Conservation (phyloP, 1,140 invertebrate species). For the Drosophila quadrilineata region DNA sequence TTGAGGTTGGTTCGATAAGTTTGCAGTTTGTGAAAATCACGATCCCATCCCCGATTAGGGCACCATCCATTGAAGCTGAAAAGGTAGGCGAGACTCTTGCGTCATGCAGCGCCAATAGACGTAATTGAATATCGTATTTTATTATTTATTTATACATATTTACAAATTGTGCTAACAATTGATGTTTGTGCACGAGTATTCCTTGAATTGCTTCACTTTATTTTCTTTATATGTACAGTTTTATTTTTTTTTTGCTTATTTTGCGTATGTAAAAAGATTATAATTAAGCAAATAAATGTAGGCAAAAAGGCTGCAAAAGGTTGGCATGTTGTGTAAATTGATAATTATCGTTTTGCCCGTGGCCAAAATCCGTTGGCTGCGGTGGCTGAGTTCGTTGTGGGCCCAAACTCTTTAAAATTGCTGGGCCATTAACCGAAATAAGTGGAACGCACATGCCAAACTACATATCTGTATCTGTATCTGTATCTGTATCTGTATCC, state of each 20-base stretch:
- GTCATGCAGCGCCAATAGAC: constrained; percentile 13
- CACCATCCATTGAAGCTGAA: not conserved
- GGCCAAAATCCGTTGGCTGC: constrained; percentile 9
- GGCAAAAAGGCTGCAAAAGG: constrained; percentile 16
- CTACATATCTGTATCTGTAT: no score
- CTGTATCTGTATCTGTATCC: no score
- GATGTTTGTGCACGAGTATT: not conserved
- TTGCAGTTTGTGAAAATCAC: not conserved
- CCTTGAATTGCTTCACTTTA: not conserved
- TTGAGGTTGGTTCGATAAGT: no score
- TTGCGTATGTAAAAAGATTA: constrained; percentile 22
- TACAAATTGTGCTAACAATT: constrained; percentile 33
- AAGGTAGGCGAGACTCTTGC: constrained; percentile 10
- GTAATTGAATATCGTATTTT: constrained; percentile 14
- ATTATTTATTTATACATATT: constrained; percentile 24
- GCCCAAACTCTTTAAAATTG: no score
- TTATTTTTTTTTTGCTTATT: not conserved
- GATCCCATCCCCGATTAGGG: not conserved
- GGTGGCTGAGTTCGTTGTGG: no score
- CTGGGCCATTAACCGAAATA: constrained; percentile 14
- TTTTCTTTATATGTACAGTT: no score
- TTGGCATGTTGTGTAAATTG: constrained; percentile 36
- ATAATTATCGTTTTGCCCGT: constrained; percentile 33
- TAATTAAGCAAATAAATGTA: constrained; percentile 27
- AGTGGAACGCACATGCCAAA: constrained; percentile 20